These are phyloP conservation scores for Vesta saturnalis DNA, from an alignment of 2,888 invertebrate genomes.

Conservation along the genomic window DNA sequence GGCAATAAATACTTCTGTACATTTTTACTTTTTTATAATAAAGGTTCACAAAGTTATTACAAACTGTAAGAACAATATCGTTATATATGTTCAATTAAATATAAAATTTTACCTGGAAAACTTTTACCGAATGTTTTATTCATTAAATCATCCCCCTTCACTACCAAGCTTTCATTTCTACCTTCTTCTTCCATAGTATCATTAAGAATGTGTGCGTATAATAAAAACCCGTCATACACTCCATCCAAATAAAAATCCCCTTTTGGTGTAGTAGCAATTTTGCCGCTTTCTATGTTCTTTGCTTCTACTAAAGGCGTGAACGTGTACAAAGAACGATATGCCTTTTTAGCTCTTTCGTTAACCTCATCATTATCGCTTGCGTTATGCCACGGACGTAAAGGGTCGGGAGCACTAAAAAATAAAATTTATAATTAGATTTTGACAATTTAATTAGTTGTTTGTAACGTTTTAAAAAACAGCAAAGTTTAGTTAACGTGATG, in stretches of 20 bases:
- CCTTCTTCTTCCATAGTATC: conserved; percentile 73
- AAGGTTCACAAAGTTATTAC: no score
- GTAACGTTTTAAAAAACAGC: no score
- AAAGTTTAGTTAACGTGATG: no score
- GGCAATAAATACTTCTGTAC: no score
- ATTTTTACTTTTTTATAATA: no score
- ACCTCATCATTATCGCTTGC: conserved; percentile 80
- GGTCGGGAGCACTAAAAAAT: conserved; percentile 49
- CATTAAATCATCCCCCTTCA: conserved; percentile 87
- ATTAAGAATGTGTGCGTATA: conserved; percentile 92
- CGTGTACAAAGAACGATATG: conserved; percentile 88
- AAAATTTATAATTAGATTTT: neutral
- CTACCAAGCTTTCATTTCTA: conserved; percentile 55
- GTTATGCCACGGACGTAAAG: conserved; percentile 87
- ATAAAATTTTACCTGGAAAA: conserved; percentile 75
- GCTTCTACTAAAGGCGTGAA: conserved; percentile 84
- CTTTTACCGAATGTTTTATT: conserved; percentile 87
- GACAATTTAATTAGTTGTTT: no score
- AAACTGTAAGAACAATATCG: no score
- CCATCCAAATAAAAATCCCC: conserved; percentile 65
- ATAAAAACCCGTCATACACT: conserved; percentile 94
- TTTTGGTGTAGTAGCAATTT: conserved; percentile 64
- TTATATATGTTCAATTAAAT: no score
- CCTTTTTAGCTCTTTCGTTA: conserved; percentile 84
- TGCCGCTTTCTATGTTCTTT: conserved; percentile 80